Evolutionary conservation across 2,797 vertebrate genomes (phyloP).

Genomic region (Sorex maritimensis): DNA sequence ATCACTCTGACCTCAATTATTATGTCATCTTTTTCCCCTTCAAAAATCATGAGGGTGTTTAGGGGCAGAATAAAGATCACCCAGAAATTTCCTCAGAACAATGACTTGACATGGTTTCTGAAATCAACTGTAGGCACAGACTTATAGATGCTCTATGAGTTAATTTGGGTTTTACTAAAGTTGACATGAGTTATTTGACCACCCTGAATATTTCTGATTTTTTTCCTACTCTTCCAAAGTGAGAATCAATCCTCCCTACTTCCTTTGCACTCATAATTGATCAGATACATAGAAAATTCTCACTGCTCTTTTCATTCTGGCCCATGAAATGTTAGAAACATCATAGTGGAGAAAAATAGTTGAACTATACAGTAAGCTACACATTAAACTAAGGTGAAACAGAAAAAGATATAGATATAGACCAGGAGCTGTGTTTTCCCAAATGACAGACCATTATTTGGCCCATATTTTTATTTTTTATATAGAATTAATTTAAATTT

Average conservation of each 20-base stretch:
- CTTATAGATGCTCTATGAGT: constrained; percentile 59
- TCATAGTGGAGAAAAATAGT: constrained; percentile 54
- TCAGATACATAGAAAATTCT: constrained; percentile 9
- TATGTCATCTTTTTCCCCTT: constrained; percentile 91
- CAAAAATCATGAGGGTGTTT: constrained; percentile 87
- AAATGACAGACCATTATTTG: neutral
- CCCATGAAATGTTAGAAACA: constrained; percentile 41
- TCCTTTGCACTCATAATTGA: constrained; percentile 26
- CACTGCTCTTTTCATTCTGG: constrained; percentile 56
- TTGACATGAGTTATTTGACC: constrained; percentile 50
- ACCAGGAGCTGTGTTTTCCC: neutral
- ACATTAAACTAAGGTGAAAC: constrained; percentile 20
- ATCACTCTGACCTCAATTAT: too few species aligned
- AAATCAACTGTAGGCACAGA: constrained; percentile 65
- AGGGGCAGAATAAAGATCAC: constrained; percentile 77
- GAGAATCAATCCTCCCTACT: constrained; percentile 55
- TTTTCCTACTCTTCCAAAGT: constrained; percentile 79
- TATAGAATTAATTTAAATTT: constrained; percentile 47
- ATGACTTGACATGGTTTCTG: constrained; percentile 74
- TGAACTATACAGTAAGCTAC: constrained; percentile 12
- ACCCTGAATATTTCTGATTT: constrained; percentile 71
- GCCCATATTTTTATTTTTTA: neutral
- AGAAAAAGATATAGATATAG: constrained; percentile 37
- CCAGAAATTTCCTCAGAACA: constrained; percentile 81
- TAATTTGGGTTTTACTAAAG: constrained; percentile 59